Conservation (phyloP, 2,113 vertebrate species). For the Illadopsis cleaveri region DNA sequence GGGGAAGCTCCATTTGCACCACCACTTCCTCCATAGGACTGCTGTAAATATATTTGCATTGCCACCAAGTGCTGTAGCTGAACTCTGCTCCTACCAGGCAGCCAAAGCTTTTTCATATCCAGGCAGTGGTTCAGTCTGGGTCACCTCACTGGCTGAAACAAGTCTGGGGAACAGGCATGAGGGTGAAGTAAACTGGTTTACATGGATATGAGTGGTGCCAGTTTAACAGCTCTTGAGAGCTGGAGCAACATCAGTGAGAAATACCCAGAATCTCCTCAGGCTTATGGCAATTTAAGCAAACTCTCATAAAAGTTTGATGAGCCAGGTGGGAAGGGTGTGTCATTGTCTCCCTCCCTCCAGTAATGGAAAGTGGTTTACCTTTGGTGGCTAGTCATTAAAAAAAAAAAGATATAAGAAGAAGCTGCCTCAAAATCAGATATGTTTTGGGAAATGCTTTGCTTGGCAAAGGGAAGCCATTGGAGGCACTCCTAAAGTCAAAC, state of each 20-base stretch:
- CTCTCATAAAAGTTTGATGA: not conserved
- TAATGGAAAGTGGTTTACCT: not conserved
- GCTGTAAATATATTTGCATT: not conserved
- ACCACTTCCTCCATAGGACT: not conserved
- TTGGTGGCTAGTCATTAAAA: not conserved
- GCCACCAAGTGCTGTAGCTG: not conserved
- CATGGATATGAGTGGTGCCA: not conserved
- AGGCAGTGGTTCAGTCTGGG: not conserved
- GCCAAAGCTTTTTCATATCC: not conserved
- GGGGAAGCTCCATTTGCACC: not conserved
- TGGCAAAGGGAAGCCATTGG: not conserved
- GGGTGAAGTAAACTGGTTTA: not conserved
- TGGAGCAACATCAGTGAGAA: not conserved
- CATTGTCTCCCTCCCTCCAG: not conserved
- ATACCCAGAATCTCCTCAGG: not conserved
- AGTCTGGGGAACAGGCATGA: not conserved
- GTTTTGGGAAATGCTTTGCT: not conserved
- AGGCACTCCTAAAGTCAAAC: not conserved
- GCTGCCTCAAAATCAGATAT: not conserved
- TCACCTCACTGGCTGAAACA: not conserved
- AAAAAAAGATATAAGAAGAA: not conserved
- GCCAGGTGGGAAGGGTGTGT: not conserved
- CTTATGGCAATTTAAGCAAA: not conserved
- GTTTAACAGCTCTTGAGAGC: not conserved
- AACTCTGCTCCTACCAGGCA: not conserved